Base-by-base conservation (phyloP, 2,113 vertebrate genomes). In the Dicaeum eximium region DNA sequence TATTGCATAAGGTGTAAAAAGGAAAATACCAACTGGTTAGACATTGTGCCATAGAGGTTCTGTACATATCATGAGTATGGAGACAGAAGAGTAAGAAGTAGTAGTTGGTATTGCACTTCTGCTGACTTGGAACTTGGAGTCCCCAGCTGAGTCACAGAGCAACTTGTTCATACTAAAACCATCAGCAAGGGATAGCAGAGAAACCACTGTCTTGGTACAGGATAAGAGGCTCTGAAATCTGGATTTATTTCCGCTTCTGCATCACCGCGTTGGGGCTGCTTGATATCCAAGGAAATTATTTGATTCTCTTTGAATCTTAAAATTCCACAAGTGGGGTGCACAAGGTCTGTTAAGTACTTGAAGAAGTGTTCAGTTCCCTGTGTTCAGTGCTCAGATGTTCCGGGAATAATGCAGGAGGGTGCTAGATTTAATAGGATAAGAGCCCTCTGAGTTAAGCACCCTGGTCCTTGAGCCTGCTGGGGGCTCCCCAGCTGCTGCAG, bases 381-480 rank as follows among this genome's bases (percentile, higher is more conserved):
- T 74, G 44, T 47, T 70, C 73, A 42, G 20, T 72, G 74, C 58
- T 90, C 38, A 38, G 44, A 20, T 75, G 44, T 51, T 85, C 24
- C 61, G 33, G 33, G 50, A 33, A n/a, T 66, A 61, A 44, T 13
- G 20, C 16, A 79, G 71, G 61, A 71, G 51, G 42, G 11, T 51
- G 51, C 33, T 84, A 38, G n/a, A 37, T 88, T 77, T 61, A 42
- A 37, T 28, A 30, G 53, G 66, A 20, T 84, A 56, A 45, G 72
- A 69, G n/a, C 48, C 5, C 2, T 45, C 37, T 57, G 70, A 85
- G 48, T 42, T 58, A 15, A 82, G 38, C 62, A 72, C 50, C 57
- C 23, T 48, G 7, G 38, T 64, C 58, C 45, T 3, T 24, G 50
- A 25, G 14, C 17, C 40, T 79, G 66, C 40, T 0, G 0, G 12